phyloP scores from a whole-genome alignment of 92 coral and sea anemone species.

The Diadumene lineata region DNA sequence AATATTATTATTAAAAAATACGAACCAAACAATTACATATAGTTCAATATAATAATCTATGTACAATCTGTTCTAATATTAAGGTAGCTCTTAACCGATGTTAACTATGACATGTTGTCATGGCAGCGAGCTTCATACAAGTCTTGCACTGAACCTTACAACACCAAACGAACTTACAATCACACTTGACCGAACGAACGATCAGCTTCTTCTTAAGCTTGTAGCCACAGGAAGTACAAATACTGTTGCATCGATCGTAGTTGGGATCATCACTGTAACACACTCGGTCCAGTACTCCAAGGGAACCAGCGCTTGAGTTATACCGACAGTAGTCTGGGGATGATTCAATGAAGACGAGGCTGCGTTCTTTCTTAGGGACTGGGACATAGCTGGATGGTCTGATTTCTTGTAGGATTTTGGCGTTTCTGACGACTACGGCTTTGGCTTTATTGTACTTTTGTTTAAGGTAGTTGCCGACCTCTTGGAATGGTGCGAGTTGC shows the following conservation, averaged over 20 bases:
- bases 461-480: constrained; percentile 65
- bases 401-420: constrained; percentile 36
- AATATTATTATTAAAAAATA: too few species aligned
- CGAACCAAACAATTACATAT: neutral
- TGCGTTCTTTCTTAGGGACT: constrained; percentile 50
- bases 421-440: constrained; percentile 25
- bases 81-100: neutral
- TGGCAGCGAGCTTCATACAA: constrained; percentile 46
- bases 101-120: constrained; percentile 30
- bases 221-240: constrained; percentile 63
- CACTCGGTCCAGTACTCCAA: constrained; percentile 79
- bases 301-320: constrained; percentile 53
- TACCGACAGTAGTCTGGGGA: constrained; percentile 88
- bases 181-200: constrained; percentile 40
- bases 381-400: constrained; percentile 30
- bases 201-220: constrained; percentile 39
- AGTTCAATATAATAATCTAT: neutral
- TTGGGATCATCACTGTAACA: constrained; percentile 55
- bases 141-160: constrained; percentile 66
- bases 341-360: constrained; percentile 56
- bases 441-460: constrained; percentile 63
- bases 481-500: constrained; percentile 50
- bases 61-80: neutral
- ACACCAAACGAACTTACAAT: constrained; percentile 90
- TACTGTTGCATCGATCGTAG: constrained; percentile 43